A percentile compares a stretch with the other conserved stretches of the same genome.
Evolutionary conservation across 1,140 invertebrate genomes (phyloP).

Genomic region (Ruditapes philippinarum): DNA sequence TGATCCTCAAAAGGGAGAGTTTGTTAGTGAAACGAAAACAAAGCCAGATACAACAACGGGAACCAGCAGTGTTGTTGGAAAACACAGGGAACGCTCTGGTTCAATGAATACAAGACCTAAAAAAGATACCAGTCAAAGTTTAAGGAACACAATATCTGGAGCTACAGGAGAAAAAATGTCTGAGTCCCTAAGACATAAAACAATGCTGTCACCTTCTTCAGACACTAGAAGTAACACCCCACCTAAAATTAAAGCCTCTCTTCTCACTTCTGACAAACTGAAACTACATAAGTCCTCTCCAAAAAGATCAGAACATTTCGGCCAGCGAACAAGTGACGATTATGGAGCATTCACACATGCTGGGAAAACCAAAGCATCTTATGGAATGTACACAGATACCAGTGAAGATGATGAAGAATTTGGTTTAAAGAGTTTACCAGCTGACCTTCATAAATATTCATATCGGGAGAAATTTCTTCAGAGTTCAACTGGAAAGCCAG

Average conservation of each 20-base stretch:
- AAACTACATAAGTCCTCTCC: not conserved
- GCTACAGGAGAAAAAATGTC: not conserved
- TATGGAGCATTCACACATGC: not conserved
- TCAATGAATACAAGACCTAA: not conserved
- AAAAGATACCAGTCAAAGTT: not conserved
- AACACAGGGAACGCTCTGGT: not conserved
- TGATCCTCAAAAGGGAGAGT: not conserved
- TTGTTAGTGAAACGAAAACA: not conserved
- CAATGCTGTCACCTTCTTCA: not conserved
- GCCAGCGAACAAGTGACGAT: not conserved
- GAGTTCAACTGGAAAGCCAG: not conserved
- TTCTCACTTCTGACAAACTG: not conserved
- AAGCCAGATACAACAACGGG: not conserved
- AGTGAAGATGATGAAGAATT: conserved; percentile 27
- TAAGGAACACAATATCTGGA: not conserved
- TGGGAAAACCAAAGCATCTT: not conserved
- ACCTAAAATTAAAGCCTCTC: conserved; percentile 33
- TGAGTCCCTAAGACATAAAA: not conserved
- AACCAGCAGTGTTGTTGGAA: not conserved
- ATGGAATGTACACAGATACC: not conserved
- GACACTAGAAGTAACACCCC: not conserved
- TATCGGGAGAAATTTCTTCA: conserved; percentile 2
- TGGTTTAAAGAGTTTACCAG: conserved; percentile 45
- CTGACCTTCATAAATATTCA: conserved; percentile 16
- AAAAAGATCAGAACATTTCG: not conserved